A percentile compares a stretch with the other conserved stretches of the same genome.
Conservation (phyloP, 2,888 invertebrate species). For the Pollenia griseotomentosa region DNA sequence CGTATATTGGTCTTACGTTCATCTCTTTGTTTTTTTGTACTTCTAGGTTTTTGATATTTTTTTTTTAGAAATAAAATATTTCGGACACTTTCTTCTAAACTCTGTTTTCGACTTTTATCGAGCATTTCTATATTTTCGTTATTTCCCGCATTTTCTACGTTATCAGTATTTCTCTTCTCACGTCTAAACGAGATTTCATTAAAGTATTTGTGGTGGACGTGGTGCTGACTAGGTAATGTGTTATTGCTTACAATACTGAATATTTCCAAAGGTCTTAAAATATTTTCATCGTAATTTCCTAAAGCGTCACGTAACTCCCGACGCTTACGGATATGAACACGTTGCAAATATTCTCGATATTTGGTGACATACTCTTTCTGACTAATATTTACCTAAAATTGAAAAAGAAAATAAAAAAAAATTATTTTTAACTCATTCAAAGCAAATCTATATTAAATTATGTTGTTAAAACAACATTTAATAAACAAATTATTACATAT, state of each 20-base stretch:
- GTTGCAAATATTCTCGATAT: slow-evolving; percentile 86
- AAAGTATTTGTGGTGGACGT: background rate
- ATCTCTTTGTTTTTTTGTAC: slow-evolving; percentile 52
- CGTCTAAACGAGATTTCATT: background rate
- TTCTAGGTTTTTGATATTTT: slow-evolving; percentile 60
- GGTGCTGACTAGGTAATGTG: background rate
- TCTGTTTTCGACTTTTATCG: slow-evolving; percentile 1
- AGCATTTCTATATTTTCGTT: background rate
- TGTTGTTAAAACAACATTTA: too few relatives aligned
- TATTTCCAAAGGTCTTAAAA: slow-evolving; percentile 75
- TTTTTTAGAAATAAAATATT: slow-evolving; percentile 55
- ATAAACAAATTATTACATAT: too few relatives aligned
- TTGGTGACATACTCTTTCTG: slow-evolving; percentile 87
- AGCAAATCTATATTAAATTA: too few relatives aligned
- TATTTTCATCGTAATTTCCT: slow-evolving; percentile 56
- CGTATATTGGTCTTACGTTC: slow-evolving; percentile 62
- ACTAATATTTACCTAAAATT: slow-evolving; percentile 87
- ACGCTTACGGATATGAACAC: slow-evolving; percentile 80
- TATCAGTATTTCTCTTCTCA: slow-evolving; percentile 31
- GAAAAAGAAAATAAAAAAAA: background rate
- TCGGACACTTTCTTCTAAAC: slow-evolving; percentile 33
- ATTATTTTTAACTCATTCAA: background rate
- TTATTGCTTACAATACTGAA: slow-evolving; percentile 78
- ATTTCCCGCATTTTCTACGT: background rate
- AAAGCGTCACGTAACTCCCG: slow-evolving; percentile 65